phyloP scores from a whole-genome alignment of 2,888 invertebrate species.

The Lomographa bimaculata region DNA sequence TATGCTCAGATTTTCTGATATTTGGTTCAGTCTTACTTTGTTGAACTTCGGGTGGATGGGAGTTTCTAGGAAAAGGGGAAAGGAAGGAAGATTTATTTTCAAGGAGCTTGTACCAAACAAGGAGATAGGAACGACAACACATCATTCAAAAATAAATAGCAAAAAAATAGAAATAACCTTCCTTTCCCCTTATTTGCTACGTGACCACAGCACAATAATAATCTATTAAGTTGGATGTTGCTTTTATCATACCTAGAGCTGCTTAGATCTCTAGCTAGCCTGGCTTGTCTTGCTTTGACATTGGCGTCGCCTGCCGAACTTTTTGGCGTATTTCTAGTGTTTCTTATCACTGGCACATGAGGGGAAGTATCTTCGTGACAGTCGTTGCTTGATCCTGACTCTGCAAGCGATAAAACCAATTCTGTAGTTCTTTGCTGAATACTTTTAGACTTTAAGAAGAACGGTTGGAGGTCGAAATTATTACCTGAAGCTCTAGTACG shows the following conservation, averaged over 20 bases:
- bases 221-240: too few relatives aligned
- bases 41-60: constrained; percentile 50
- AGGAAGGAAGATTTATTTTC: constrained; percentile 63
- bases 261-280: constrained; percentile 72
- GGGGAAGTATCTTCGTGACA: constrained; percentile 66
- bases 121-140: constrained; percentile 70
- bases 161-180: constrained; percentile 52
- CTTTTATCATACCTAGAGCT: constrained; percentile 60
- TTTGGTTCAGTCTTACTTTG: constrained; percentile 58
- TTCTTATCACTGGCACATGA: constrained; percentile 73
- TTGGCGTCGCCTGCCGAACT: constrained; percentile 68
- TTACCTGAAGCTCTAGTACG: constrained; percentile 71
- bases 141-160: constrained; percentile 29
- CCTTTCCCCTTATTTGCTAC: constrained; percentile 82
- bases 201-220: constrained; percentile 5
- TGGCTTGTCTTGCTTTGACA: constrained; percentile 73
- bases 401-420: too few relatives aligned
- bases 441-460: too few relatives aligned
- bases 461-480: neutral
- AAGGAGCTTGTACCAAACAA: constrained; percentile 62
- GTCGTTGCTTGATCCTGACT: constrained; percentile 74
- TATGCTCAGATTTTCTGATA: constrained; percentile 46
- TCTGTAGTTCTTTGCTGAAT: too few relatives aligned
- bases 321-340: constrained; percentile 55
- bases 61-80: constrained; percentile 70